phyloP scores from a whole-genome alignment of 1,140 invertebrate genomes.

The Trigoniulus corallinus region DNA sequence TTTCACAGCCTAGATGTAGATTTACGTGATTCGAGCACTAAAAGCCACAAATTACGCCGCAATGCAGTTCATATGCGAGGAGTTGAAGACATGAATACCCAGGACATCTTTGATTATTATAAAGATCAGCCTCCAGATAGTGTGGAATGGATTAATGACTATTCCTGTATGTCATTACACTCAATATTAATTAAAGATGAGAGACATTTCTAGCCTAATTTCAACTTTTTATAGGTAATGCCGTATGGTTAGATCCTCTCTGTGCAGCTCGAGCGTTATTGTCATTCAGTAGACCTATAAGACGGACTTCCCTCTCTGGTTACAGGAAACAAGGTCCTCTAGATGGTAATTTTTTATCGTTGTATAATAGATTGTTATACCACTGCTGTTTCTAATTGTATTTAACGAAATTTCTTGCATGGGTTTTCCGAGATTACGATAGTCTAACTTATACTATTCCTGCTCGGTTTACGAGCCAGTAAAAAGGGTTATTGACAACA shows the following conservation, averaged over 20 bases:
- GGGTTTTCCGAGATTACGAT: too few species aligned
- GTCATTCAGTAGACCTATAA: conserved; percentile 1
- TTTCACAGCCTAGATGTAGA: background rate
- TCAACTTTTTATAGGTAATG: conserved; percentile 39
- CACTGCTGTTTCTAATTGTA: too few species aligned
- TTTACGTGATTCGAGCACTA: background rate
- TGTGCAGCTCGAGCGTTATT: conserved; percentile 43
- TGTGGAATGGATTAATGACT: conserved; percentile 64
- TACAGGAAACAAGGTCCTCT: too few species aligned
- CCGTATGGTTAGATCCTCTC: conserved; percentile 52
- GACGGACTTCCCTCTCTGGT: background rate
- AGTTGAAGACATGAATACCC: conserved; percentile 50
- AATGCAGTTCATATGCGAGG: conserved; percentile 57
- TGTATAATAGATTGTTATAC: too few species aligned
- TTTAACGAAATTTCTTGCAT: too few species aligned
- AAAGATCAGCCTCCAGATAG: conserved; percentile 48
- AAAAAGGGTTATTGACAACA: too few species aligned
- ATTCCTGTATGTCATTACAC: conserved; percentile 39
- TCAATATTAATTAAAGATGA: background rate
- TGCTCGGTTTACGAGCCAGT: too few species aligned
- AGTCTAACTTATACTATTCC: too few species aligned
- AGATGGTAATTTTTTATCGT: too few species aligned
- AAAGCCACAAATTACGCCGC: conserved; percentile 26
- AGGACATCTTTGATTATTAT: conserved; percentile 63
- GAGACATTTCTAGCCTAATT: background rate